phyloP scores from a whole-genome alignment of 2,797 vertebrate species.

The Ctenochaetus hawaiiensis region DNA sequence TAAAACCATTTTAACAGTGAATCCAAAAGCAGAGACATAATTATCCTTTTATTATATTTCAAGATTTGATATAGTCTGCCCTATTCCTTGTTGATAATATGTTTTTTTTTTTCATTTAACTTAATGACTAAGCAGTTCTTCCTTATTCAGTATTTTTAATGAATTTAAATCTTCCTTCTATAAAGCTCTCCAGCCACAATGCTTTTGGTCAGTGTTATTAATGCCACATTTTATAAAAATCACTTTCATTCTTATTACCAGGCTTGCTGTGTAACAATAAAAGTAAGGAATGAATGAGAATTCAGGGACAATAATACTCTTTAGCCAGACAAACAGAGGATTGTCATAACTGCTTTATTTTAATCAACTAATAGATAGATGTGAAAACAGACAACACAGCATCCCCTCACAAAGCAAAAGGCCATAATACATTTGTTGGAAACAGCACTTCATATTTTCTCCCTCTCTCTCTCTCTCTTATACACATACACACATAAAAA shows the following conservation, averaged over 20 bases:
- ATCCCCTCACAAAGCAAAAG: conserved; percentile 3
- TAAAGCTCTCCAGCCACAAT: conserved; percentile 28
- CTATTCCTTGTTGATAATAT: neutral
- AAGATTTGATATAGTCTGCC: conserved; percentile 8
- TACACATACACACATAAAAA: neutral
- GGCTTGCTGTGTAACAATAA: conserved; percentile 20
- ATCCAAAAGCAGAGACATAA: conserved; percentile 23
- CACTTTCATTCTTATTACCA: conserved; percentile 4
- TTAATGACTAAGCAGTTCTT: conserved; percentile 24
- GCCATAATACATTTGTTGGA: neutral
- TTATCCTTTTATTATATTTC: conserved; percentile 36
- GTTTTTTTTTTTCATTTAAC: conserved; percentile 30
- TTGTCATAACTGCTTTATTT: conserved; percentile 18
- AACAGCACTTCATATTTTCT: conserved; percentile 1
- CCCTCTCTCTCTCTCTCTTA: neutral
- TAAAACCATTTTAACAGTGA: conserved; percentile 14
- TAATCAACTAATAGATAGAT: conserved; percentile 14
- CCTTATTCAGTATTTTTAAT: conserved; percentile 29
- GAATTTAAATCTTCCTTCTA: conserved; percentile 9
- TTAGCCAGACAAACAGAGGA: conserved; percentile 15
- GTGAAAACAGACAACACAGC: conserved; percentile 22
- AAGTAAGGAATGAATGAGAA: conserved; percentile 30
- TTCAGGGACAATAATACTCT: conserved; percentile 30
- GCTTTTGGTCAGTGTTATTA: conserved; percentile 28
- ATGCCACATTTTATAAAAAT: conserved; percentile 33